These are phyloP conservation scores for Wasmannia auropunctata DNA, from an alignment of 1,140 invertebrate genomes.

Conservation along the genomic window DNA sequence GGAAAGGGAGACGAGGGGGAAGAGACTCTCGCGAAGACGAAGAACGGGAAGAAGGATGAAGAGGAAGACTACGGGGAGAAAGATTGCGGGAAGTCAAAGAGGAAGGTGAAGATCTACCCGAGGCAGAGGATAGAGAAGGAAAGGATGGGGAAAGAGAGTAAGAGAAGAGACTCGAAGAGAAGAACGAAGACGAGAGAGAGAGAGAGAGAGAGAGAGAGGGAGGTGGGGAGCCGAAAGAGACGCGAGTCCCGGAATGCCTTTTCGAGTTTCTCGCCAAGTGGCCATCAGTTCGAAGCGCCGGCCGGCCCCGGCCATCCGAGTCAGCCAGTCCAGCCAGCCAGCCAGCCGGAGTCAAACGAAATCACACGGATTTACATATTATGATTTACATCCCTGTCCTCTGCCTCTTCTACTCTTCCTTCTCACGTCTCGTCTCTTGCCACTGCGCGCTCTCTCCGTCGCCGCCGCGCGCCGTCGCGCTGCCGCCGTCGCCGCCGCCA, in stretches of 20 bases:
- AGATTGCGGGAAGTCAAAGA: constrained; percentile 45
- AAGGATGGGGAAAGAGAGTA: background rate
- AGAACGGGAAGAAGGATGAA: constrained; percentile 15
- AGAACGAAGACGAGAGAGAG: background rate
- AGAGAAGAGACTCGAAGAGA: background rate
- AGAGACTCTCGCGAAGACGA: constrained; percentile 18
- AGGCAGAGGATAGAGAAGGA: constrained; percentile 15
- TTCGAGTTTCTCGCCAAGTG: constrained; percentile 79
- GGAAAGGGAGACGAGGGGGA: background rate
- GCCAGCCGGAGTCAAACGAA: constrained; percentile 79
- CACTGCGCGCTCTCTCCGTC: background rate
- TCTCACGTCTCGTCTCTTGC: constrained; percentile 31
- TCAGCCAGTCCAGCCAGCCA: constrained; percentile 60
- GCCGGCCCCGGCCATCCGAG: constrained; percentile 64
- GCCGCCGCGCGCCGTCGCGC: background rate
- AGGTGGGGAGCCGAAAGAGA: constrained; percentile 57
- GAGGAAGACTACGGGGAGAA: constrained; percentile 34
- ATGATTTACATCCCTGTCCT: constrained; percentile 83
- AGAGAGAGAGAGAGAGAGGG: constrained; percentile 13
- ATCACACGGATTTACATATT: constrained; percentile 83
- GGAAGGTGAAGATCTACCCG: constrained; percentile 49
- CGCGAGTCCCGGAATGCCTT: constrained; percentile 73
- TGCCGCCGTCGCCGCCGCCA: background rate
- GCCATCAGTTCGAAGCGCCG: constrained; percentile 77
- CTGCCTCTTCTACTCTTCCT: constrained; percentile 64